Conservation (phyloP, 2,888 invertebrate genomes). For the Cantharis rustica region DNA sequence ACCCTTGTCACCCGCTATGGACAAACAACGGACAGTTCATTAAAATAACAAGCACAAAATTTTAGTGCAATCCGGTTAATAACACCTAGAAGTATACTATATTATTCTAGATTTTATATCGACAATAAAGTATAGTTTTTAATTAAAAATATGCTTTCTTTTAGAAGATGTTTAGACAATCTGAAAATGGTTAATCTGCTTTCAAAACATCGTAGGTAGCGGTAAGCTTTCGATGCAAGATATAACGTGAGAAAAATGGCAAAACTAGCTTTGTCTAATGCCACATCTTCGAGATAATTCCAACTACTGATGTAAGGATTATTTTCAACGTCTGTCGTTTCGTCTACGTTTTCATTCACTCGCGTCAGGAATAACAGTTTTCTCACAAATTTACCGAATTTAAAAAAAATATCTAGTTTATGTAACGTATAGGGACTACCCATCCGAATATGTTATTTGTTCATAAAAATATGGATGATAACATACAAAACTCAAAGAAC, state of each 20-base stretch:
- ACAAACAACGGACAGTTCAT: constrained; percentile 33
- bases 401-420: background rate
- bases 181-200: background rate
- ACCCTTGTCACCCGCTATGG: constrained; percentile 30
- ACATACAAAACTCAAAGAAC: background rate
- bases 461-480: background rate
- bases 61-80: constrained; percentile 18
- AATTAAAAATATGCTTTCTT: background rate
- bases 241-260: background rate
- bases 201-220: background rate
- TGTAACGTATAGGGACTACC: background rate
- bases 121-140: background rate
- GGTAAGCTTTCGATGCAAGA: background rate
- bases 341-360: background rate
- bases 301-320: background rate
- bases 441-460: background rate
- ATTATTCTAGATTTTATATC: background rate
- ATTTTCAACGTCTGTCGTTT: background rate
- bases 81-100: background rate
- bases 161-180: background rate
- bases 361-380: background rate
- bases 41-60: constrained; percentile 28
- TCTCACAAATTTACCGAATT: background rate
- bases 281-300: background rate
- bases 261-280: constrained; percentile 1